Base-by-base conservation (phyloP, 2,113 vertebrate genomes). In the Tautogolabrus adspersus region DNA sequence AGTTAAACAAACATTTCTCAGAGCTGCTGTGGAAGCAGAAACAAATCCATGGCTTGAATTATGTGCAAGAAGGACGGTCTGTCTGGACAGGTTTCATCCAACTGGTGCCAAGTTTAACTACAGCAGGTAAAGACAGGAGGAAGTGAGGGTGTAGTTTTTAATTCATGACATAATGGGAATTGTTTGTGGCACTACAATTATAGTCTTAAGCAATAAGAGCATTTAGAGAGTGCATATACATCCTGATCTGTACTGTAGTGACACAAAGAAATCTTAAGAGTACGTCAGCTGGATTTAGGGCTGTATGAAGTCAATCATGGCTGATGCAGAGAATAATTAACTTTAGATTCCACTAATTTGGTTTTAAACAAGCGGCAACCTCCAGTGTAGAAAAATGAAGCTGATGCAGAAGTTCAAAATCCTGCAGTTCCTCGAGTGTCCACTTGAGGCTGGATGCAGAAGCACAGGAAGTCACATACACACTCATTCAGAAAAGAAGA, bases 41-140 rank as follows among this genome's bases (percentile, higher is more conserved):
- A 72, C 23, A 47, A 59, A 52, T 19, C 22, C 12, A 19, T 19
- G 52, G 9, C 21, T 15, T 49, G 51, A 61, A 23, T 19, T 66
- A 1, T 49, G 42, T 19, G 34, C 6, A 16, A 60, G 44, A 18
- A 19, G 12, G 23, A 61, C 51, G 66, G 10, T 34, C 61, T 62
- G 70, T 73, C 69, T 23, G 70, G 40, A 73, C 56, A 66, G 15
- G 62, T 23, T 23, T 11, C 62, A 21, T 23, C 22, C 30, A 6
- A 54, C 40, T 4, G 47, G 21, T 26, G 77, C 62, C 69, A 66
- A 26, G 57, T 18, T 38, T 49, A 26, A 47, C 61, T 49, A 74
- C 57, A 22, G 47, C 38, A 66, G 57, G 70, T 47, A 42, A 72
- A 72, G 61, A 67, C 77, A 62, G 69, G 56, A 47, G 77, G 77